Evolutionary conservation across 2,888 invertebrate genomes (phyloP).

Genomic region (Trachelus iudaicus): DNA sequence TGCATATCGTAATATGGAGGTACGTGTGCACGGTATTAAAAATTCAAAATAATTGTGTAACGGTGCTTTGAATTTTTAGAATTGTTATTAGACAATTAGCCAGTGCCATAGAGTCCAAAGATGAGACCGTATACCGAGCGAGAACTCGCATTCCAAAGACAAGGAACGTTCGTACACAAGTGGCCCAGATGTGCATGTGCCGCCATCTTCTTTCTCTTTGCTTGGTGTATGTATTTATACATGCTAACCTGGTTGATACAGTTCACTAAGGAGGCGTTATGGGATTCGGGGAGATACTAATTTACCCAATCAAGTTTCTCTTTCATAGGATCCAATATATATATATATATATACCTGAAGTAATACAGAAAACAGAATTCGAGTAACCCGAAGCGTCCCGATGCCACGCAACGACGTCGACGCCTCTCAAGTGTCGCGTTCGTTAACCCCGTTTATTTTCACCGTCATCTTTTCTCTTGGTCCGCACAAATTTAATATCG

Average conservation of each 20-base stretch:
- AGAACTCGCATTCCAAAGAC: not conserved
- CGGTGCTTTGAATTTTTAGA: no score
- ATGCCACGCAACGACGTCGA: not conserved
- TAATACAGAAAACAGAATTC: not conserved
- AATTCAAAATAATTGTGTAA: no score
- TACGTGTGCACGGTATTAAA: no score
- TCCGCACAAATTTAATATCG: not conserved
- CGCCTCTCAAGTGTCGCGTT: not conserved
- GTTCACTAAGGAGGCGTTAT: not conserved
- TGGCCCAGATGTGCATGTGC: not conserved
- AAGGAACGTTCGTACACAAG: not conserved
- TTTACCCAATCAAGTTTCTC: constrained; percentile 1
- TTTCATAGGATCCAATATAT: not conserved
- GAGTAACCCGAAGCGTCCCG: not conserved
- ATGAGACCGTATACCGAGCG: not conserved
- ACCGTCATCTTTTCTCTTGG: not conserved
- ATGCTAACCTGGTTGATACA: not conserved
- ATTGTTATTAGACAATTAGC: not conserved
- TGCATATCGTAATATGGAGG: not conserved
- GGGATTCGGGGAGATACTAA: not conserved
- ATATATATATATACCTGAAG: no score
- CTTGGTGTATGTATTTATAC: not conserved
- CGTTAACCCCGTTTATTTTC: not conserved
- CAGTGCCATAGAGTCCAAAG: not conserved
- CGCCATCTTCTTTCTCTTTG: not conserved